Conservation (phyloP, 2,113 vertebrate species). For the Lasiurus cinereus region DNA sequence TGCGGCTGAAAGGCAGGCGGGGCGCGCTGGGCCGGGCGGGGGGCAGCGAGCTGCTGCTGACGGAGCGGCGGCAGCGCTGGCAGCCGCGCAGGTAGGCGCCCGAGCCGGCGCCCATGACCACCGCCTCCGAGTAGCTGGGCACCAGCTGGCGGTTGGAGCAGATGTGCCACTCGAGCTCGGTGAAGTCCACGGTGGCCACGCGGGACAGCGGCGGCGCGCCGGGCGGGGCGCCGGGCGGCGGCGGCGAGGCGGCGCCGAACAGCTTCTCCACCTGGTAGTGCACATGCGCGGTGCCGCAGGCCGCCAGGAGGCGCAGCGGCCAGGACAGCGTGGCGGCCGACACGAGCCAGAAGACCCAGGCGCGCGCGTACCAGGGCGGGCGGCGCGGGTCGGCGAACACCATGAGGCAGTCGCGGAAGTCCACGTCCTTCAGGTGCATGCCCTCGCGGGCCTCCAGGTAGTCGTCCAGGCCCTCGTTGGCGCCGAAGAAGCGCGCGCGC, state of each 20-base stretch:
- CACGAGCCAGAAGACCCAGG: constrained; percentile 88
- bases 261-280: constrained; percentile 92
- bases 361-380: constrained; percentile 89
- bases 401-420: constrained; percentile 89
- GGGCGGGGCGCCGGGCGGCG: constrained; percentile 68
- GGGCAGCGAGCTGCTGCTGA: constrained; percentile 89
- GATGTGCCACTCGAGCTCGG: constrained; percentile 91
- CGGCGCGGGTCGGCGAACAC: constrained; percentile 87
- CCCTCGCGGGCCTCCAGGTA: constrained; percentile 91
- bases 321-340: constrained; percentile 88
- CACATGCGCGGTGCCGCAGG: constrained; percentile 88
- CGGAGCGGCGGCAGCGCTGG: constrained; percentile 86
- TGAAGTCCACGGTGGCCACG: constrained; percentile 90
- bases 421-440: constrained; percentile 90
- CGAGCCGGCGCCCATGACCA: constrained; percentile 86
- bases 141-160: constrained; percentile 91
- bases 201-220: constrained; percentile 83
- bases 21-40: constrained; percentile 80
- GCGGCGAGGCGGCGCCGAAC: constrained; percentile 85
- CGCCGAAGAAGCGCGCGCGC: constrained; percentile 89
- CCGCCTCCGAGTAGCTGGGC: constrained; percentile 90
- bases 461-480: constrained; percentile 90
- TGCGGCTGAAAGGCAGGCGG: constrained; percentile 88
- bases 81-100: constrained; percentile 88
- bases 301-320: constrained; percentile 88